Base-by-base conservation (phyloP, 2,797 vertebrate species). In the Decapterus maruadsi region DNA sequence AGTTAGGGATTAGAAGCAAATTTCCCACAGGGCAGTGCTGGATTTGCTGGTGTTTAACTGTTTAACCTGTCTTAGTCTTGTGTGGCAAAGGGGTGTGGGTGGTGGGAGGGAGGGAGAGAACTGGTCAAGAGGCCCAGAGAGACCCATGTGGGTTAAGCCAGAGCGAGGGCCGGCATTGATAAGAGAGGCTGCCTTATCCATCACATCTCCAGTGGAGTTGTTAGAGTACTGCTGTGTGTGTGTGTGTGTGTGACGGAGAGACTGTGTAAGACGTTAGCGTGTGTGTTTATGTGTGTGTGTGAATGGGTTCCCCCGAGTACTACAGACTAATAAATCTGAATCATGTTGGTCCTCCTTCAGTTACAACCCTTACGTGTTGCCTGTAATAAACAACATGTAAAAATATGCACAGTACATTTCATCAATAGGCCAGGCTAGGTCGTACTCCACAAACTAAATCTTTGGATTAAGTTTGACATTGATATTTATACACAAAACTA, bases 1-100 rank as follows among this genome's bases (percentile, higher is more conserved):
- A 99, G 96, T 99, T 98, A 93, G 80, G 98, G 98, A 99, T 99
- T 99, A 99, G 97, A 98, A 96, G 96, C 96, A 98, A 98, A 99
- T 99, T 99, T 99, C 98, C 98, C 98, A 99, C 97, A 97, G 98
- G 98, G 97, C 97, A 97, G 96, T 96, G 96, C 95, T 96, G 98
- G 98, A 98, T 99, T 99, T 99, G 96, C 96, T 96, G 96, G 95
- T 96, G 95, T 99, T 99, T 99, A 99, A 97, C 97, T 97, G 97
- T 98, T 99, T 99, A 99, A 99, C 97, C 98, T 98, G 97, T 96
- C 95, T 98, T 93, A 94, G 96, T 96, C 96, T 96, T 89, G 89
- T 87, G 90, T 92, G 89, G 90, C 88, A 81, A 84, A 82, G 71
- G 64, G 76, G 85, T 71, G 86, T 72, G 85, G 96, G 96, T 93